Conservation (phyloP, 1,140 invertebrate genomes). For the Drosophila nannoptera region DNA sequence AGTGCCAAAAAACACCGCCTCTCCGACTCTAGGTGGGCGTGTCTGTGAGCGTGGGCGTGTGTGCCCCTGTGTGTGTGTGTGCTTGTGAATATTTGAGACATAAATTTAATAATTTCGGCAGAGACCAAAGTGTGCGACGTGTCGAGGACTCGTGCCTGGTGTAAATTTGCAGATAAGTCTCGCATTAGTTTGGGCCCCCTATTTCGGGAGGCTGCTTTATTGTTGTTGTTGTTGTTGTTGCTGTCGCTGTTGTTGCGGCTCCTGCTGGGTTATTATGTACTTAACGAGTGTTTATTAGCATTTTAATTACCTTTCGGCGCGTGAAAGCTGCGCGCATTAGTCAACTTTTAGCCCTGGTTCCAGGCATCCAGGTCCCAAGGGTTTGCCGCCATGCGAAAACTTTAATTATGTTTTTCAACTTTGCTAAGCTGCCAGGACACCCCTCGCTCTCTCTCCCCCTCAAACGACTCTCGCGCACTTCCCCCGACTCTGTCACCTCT, state of each 20-base stretch:
- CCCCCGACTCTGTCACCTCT: not conserved
- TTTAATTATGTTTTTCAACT: constrained; percentile 76
- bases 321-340: constrained; percentile 73
- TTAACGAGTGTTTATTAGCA: constrained; percentile 77
- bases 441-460: not conserved
- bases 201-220: constrained; percentile 20
- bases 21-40: constrained; percentile 4
- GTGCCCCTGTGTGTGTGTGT: not conserved
- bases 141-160: constrained; percentile 47
- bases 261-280: constrained; percentile 68
- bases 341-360: constrained; percentile 51
- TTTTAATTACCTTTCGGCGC: constrained; percentile 76
- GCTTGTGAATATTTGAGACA: constrained; percentile 62
- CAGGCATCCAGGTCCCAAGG: constrained; percentile 10
- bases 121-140: constrained; percentile 46
- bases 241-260: constrained; percentile 23
- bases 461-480: too few species aligned
- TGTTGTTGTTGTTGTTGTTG: constrained; percentile 5
- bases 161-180: constrained; percentile 77
- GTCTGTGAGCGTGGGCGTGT: constrained; percentile 4
- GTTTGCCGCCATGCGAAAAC: constrained; percentile 46
- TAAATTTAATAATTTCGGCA: constrained; percentile 67
- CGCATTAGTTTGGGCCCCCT: constrained; percentile 64
- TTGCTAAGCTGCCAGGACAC: constrained; percentile 49
- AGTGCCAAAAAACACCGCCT: not conserved